These are phyloP conservation scores for Papilio elwesi DNA, from an alignment of 2,888 invertebrate genomes.

Conservation along the genomic window DNA sequence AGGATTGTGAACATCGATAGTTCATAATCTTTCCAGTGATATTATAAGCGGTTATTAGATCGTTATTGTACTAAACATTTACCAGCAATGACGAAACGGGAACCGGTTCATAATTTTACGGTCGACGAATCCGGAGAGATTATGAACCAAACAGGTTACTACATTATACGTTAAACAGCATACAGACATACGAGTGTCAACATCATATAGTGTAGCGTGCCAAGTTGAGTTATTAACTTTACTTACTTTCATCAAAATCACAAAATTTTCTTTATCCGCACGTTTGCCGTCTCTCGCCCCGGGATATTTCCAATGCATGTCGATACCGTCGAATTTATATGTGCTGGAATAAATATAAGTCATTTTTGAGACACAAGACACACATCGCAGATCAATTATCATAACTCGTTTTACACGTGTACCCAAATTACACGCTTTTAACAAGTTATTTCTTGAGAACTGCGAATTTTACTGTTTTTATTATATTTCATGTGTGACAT, in stretches of 20 bases:
- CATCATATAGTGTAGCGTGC: no score
- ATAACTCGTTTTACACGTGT: slow-evolving; percentile 5
- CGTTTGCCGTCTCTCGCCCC: slow-evolving; percentile 89
- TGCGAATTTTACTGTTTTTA: neutral
- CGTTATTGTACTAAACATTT: no score
- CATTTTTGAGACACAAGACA: neutral
- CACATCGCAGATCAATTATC: slow-evolving; percentile 1
- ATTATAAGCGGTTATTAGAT: no score
- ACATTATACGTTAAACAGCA: no score
- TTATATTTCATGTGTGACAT: neutral
- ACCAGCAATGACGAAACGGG: no score
- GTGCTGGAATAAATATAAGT: slow-evolving; percentile 73
- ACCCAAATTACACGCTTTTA: neutral
- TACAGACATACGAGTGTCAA: no score
- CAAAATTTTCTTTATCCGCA: slow-evolving; percentile 90
- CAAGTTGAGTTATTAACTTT: neutral
- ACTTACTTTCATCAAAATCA: slow-evolving; percentile 87
- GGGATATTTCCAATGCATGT: slow-evolving; percentile 94
- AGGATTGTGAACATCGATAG: no score
- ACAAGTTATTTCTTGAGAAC: neutral
- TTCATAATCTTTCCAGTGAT: no score
- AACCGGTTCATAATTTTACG: no score
- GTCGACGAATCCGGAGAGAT: no score
- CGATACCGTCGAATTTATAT: slow-evolving; percentile 89
- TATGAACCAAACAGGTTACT: no score